Conservation (phyloP, 2,113 vertebrate species). For the Macquaria australasica region DNA sequence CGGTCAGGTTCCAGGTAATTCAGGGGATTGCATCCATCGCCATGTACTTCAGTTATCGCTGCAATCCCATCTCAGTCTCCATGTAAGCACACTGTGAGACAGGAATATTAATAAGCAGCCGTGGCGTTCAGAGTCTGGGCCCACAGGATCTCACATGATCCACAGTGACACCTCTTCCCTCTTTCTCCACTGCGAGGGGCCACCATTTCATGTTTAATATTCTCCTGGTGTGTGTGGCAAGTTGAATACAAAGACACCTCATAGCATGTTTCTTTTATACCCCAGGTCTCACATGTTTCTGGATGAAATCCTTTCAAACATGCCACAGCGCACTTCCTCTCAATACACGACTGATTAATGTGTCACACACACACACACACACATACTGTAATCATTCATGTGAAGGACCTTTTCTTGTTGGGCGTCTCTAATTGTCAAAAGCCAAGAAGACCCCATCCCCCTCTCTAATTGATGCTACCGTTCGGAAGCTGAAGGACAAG, state of each 20-base stretch:
- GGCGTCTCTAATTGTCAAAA: constrained; percentile 37
- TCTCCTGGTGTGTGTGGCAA: constrained; percentile 19
- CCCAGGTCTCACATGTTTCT: constrained; percentile 37
- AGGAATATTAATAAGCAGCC: constrained; percentile 81
- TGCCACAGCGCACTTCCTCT: neutral
- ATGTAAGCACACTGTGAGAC: constrained; percentile 74
- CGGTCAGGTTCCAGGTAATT: constrained; percentile 83
- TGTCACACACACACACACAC: neutral
- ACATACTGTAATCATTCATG: constrained; percentile 38
- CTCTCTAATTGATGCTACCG: constrained; percentile 15
- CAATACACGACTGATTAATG: constrained; percentile 30
- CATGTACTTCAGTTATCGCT: constrained; percentile 80
- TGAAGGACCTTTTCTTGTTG: constrained; percentile 42
- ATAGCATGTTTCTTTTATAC: constrained; percentile 50
- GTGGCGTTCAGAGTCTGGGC: constrained; percentile 58
- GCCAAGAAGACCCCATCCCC: constrained; percentile 14
- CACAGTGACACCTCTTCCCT: constrained; percentile 57
- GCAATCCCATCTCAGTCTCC: constrained; percentile 79
- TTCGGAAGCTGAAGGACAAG: constrained; percentile 61
- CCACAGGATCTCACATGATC: constrained; percentile 55
- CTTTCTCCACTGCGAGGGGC: constrained; percentile 23
- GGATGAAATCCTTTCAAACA: constrained; percentile 40
- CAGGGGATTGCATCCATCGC: constrained; percentile 74
- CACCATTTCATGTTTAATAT: constrained; percentile 54
- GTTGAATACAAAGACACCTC: constrained; percentile 46